Evolutionary conservation across 2,113 vertebrate genomes (phyloP).

Genomic region (Cacatua alba): DNA sequence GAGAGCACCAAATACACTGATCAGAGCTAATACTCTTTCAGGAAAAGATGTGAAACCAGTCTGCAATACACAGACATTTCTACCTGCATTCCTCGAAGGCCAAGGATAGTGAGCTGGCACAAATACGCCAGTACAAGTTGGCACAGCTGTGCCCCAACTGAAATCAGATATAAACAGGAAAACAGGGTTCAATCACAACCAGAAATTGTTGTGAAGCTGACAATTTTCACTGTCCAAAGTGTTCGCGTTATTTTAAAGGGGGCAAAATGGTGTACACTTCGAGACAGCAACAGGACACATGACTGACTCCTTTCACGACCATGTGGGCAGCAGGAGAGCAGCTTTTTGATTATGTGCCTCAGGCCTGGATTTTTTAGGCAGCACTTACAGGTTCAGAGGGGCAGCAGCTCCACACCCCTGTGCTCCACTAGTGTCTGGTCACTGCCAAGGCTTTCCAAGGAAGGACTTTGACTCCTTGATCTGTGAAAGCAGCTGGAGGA

Average conservation of each 20-base stretch:
- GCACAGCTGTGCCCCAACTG: neutral
- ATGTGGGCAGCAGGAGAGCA: neutral
- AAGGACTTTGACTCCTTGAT: neutral
- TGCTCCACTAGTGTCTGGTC: neutral
- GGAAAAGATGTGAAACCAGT: rapidly evolving
- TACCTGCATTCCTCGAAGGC: neutral
- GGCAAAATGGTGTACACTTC: rapidly evolving
- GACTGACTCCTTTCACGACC: neutral
- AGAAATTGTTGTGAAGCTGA: rapidly evolving
- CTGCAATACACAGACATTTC: neutral
- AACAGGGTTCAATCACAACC: neutral
- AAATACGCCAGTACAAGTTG: neutral
- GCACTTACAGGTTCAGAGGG: neutral
- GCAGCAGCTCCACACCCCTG: neutral
- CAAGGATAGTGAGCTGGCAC: rapidly evolving
- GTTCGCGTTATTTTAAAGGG: rapidly evolving
- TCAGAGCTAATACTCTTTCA: rapidly evolving
- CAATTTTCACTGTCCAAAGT: neutral
- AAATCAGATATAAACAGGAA: neutral
- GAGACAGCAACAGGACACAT: neutral
- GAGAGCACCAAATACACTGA: rapidly evolving
- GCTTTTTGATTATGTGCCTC: neutral
- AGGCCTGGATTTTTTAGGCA: neutral
- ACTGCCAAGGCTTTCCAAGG: constrained; percentile 5
- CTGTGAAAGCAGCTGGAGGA: constrained; percentile 31